Percentiles rank a stretch among this genome's conserved stretches.
phyloP scores from a whole-genome alignment of 2,888 invertebrate genomes.

The Cataglyphis cursor region DNA sequence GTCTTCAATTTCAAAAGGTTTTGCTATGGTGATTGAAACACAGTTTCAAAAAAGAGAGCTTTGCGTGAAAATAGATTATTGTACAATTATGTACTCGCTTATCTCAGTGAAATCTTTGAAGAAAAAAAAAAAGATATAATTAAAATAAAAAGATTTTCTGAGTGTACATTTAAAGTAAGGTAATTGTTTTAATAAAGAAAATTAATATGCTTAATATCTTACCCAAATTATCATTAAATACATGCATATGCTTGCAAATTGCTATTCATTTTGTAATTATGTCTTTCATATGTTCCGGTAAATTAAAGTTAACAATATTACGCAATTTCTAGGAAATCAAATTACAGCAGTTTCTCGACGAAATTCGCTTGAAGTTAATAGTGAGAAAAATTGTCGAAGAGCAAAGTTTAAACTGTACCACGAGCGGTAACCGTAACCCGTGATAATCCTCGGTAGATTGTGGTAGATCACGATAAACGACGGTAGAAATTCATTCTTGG shows the following conservation, averaged over 20 bases:
- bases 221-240: neutral
- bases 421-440: conserved; percentile 7
- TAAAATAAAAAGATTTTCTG: neutral
- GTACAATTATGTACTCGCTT: neutral
- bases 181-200: neutral
- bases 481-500: neutral
- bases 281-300: conserved; percentile 4
- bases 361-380: conserved; percentile 51
- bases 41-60: neutral
- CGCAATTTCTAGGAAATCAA: conserved; percentile 24
- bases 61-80: neutral
- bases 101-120: neutral
- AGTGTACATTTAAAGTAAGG: neutral
- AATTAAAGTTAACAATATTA: conserved; percentile 16
- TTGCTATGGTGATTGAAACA: neutral
- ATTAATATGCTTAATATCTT: neutral
- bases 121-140: neutral
- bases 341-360: conserved; percentile 15
- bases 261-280: conserved; percentile 2
- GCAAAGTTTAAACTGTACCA: conserved; percentile 37
- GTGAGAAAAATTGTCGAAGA: conserved; percentile 42
- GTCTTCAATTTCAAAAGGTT: neutral
- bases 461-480: conserved; percentile 43
- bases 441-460: conserved; percentile 35
- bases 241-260: neutral